These are phyloP conservation scores for Bubalus kerabau DNA, from an alignment of 2,113 vertebrate species.

Conservation along the genomic window DNA sequence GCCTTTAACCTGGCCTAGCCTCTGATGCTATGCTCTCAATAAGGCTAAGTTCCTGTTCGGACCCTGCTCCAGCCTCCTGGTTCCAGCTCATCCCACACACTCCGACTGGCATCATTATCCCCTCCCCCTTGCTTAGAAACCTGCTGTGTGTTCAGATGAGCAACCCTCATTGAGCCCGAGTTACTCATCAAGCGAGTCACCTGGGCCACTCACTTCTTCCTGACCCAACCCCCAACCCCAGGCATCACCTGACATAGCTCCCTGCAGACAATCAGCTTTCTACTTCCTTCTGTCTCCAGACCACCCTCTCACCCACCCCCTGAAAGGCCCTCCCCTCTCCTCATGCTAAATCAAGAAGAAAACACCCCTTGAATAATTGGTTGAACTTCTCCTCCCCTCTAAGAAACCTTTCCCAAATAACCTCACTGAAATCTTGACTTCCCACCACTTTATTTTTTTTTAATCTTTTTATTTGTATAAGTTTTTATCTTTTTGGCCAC, in stretches of 20 bases:
- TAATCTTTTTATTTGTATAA: background rate
- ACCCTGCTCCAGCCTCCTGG: background rate
- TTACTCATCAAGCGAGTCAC: rapidly evolving
- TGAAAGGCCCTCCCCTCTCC: background rate
- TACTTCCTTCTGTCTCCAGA: background rate
- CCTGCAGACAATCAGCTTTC: background rate
- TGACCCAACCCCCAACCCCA: background rate
- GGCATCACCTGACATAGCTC: background rate
- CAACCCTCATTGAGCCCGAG: background rate
- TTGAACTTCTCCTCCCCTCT: background rate
- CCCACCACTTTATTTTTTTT: background rate
- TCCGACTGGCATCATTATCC: rapidly evolving
- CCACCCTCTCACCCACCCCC: background rate
- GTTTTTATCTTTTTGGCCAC: background rate
- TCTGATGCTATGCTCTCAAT: background rate
- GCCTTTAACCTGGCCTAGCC: background rate
- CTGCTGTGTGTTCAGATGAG: background rate
- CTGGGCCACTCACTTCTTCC: background rate
- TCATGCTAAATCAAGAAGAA: background rate
- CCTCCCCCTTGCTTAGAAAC: background rate
- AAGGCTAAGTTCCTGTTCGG: background rate
- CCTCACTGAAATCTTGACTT: background rate
- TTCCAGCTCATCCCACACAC: background rate
- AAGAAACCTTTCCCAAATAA: background rate
- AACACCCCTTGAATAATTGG: background rate